A percentile compares a stretch with the other conserved stretches of the same genome.
Conservation (phyloP, 2,797 vertebrate species). For the Oreortyx pictus region DNA sequence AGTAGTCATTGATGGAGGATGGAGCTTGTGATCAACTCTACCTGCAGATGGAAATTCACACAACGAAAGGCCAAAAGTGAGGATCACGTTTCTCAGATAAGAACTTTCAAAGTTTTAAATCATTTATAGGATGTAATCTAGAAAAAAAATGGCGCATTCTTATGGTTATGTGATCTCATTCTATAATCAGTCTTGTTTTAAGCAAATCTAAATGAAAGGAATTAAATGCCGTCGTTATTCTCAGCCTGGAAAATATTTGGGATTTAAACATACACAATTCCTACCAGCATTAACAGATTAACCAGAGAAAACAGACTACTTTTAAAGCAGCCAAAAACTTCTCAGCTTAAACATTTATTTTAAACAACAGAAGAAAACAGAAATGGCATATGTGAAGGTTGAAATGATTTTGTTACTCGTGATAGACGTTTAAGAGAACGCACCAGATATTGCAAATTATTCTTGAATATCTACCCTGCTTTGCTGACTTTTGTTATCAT, state of each 20-base stretch:
- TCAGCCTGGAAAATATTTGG: neutral
- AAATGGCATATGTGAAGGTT: neutral
- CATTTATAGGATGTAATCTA: neutral
- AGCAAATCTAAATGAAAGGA: neutral
- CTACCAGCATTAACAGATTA: neutral
- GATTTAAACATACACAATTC: neutral
- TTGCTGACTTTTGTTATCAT: neutral
- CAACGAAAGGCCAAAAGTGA: neutral
- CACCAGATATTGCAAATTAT: neutral
- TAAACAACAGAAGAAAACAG: neutral
- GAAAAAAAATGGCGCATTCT: neutral
- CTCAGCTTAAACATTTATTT: neutral
- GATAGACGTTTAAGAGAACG: neutral
- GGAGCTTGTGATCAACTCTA: slow-evolving; percentile 86
- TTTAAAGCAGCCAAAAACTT: neutral
- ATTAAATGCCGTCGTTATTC: neutral
- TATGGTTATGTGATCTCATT: neutral
- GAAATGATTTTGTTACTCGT: neutral
- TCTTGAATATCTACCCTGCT: neutral
- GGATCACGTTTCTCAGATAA: neutral
- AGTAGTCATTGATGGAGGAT: slow-evolving; percentile 94
- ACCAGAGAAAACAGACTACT: neutral
- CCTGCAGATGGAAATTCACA: neutral
- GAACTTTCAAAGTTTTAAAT: neutral
- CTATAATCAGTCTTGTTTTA: neutral